Percentiles rank a stretch among this genome's conserved stretches.
phyloP scores from a whole-genome alignment of 2,888 invertebrate genomes.

The Pristionchus fissidentatus region DNA sequence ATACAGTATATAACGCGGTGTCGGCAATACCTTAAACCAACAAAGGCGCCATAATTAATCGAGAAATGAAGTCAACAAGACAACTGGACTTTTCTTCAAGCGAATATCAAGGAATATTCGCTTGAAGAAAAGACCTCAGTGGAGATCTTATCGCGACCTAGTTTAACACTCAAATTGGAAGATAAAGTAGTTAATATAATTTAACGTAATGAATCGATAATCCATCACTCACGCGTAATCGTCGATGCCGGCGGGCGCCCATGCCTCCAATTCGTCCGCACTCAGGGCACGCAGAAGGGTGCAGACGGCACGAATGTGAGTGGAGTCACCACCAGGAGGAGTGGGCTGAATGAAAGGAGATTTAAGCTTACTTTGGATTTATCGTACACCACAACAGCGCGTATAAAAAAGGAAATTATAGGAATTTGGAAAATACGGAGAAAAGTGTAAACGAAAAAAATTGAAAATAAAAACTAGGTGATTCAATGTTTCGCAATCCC shows the following conservation, averaged over 20 bases:
- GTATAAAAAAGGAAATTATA: background rate
- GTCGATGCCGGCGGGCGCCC: background rate
- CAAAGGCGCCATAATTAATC: background rate
- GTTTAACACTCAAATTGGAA: background rate
- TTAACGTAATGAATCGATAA: background rate
- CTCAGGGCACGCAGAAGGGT: constrained; percentile 4
- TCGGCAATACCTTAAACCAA: no score
- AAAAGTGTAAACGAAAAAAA: background rate
- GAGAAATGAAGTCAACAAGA: background rate
- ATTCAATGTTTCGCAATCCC: no score
- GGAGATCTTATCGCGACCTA: background rate
- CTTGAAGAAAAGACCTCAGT: background rate
- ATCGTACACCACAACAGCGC: no score
- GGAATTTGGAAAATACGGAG: no score
- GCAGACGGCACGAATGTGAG: constrained; percentile 16
- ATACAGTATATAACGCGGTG: no score
- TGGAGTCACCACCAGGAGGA: constrained; percentile 36
- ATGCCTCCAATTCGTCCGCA: background rate
- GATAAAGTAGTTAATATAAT: background rate
- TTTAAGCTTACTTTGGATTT: background rate
- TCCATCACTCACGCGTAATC: background rate
- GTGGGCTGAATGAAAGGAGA: background rate
- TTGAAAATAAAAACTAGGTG: background rate
- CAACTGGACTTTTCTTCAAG: background rate
- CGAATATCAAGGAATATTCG: background rate